These are phyloP conservation scores for Rotaria sp. DNA, from an alignment of 2,888 invertebrate species.

Conservation along the genomic window DNA sequence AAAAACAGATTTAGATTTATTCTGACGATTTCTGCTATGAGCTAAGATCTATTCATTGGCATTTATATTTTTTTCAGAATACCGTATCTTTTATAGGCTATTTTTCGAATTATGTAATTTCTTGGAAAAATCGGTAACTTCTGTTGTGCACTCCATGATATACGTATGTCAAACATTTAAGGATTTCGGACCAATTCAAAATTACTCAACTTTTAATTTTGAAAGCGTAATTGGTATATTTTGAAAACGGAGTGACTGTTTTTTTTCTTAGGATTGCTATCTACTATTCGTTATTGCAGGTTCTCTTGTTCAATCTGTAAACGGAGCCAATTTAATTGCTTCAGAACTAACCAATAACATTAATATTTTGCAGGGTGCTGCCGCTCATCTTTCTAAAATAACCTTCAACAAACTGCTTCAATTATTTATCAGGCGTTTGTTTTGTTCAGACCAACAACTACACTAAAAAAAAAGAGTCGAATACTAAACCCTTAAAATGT, in stretches of 20 bases:
- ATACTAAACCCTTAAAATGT: no score
- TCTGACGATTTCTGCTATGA: no score
- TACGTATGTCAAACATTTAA: neutral
- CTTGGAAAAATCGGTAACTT: neutral
- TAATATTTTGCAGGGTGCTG: neutral
- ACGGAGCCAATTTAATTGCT: neutral
- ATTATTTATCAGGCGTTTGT: neutral
- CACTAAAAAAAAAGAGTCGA: no score
- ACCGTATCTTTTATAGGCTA: no score
- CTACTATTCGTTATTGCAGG: neutral
- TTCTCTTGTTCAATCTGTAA: neutral
- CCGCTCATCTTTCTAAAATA: neutral
- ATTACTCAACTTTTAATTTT: neutral
- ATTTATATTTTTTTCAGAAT: neutral
- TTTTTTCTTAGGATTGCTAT: neutral
- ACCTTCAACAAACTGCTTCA: neutral
- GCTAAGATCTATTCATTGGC: no score
- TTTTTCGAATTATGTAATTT: no score
- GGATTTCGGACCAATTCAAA: neutral
- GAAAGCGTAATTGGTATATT: neutral
- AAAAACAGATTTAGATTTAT: no score
- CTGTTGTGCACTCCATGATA: neutral
- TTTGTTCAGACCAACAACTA: neutral
- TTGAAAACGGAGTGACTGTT: neutral
- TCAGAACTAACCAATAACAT: neutral